Evolutionary conservation across 2,113 vertebrate species (phyloP).

Genomic region (Gavialis gangeticus): DNA sequence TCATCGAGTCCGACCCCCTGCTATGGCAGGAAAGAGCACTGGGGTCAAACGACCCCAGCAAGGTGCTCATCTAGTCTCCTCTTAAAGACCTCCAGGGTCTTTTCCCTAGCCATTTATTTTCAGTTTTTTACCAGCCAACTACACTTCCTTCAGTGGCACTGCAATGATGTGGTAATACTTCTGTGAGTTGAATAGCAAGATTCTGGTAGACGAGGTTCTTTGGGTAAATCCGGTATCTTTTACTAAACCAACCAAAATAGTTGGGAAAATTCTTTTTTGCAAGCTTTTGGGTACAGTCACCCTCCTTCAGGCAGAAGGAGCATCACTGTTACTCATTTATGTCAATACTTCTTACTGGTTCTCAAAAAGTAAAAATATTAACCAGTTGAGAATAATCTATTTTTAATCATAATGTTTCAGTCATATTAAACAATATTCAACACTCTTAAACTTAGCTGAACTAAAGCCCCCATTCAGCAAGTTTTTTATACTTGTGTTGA

Average conservation of each 20-base stretch:
- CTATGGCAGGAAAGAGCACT: no score
- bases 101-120: neutral
- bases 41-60: no score
- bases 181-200: neutral
- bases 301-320: no score
- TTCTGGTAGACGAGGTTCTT: accelerated
- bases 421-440: neutral
- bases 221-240: no score
- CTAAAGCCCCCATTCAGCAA: neutral
- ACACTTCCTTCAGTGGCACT: neutral
- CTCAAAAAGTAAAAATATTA: neutral
- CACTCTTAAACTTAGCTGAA: neutral
- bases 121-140: neutral
- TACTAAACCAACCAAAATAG: no score
- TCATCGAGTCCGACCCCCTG: no score
- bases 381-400: neutral
- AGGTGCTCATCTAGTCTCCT: no score
- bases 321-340: neutral
- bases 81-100: no score
- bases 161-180: neutral
- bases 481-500: neutral
- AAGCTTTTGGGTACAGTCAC: no score
- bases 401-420: neutral
- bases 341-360: neutral
- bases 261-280: no score